These are phyloP conservation scores for Amorpha juglandis DNA, from an alignment of 2,888 invertebrate species.

Conservation along the genomic window DNA sequence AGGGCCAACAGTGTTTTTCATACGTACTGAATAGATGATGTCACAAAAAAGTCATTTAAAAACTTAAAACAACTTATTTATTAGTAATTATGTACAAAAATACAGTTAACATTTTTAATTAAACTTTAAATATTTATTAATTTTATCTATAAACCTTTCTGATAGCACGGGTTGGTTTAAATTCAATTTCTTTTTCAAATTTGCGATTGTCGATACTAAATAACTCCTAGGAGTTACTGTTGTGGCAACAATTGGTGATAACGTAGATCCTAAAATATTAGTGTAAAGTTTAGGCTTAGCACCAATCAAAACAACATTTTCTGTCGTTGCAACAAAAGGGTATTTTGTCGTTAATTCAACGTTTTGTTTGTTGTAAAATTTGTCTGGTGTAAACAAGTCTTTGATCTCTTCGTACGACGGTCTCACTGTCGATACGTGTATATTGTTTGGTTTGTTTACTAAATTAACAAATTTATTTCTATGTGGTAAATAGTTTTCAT, in stretches of 20 bases:
- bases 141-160: constrained; percentile 64
- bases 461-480: constrained; percentile 57
- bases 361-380: constrained; percentile 45
- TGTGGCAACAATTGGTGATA: constrained; percentile 36
- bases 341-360: constrained; percentile 31
- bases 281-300: constrained; percentile 59
- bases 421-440: constrained; percentile 44
- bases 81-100: constrained; percentile 8
- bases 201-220: constrained; percentile 64
- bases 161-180: constrained; percentile 54
- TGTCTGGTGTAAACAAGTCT: constrained; percentile 56
- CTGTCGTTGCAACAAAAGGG: constrained; percentile 43
- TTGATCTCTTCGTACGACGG: constrained; percentile 60
- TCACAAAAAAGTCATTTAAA: background rate
- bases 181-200: constrained; percentile 60
- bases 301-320: constrained; percentile 59
- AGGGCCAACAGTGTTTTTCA: too few species aligned
- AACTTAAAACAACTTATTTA: constrained; percentile 1
- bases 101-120: constrained; percentile 37
- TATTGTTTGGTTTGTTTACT: constrained; percentile 25
- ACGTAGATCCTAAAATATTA: constrained; percentile 49
- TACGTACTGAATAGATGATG: too few species aligned
- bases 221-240: constrained; percentile 52
- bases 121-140: constrained; percentile 73
- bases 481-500: constrained; percentile 57